Evolutionary conservation across 2,797 vertebrate species (phyloP), one percentile per base, ranked within the genome.

Genomic region (Limnodromus scolopaceus): DNA sequence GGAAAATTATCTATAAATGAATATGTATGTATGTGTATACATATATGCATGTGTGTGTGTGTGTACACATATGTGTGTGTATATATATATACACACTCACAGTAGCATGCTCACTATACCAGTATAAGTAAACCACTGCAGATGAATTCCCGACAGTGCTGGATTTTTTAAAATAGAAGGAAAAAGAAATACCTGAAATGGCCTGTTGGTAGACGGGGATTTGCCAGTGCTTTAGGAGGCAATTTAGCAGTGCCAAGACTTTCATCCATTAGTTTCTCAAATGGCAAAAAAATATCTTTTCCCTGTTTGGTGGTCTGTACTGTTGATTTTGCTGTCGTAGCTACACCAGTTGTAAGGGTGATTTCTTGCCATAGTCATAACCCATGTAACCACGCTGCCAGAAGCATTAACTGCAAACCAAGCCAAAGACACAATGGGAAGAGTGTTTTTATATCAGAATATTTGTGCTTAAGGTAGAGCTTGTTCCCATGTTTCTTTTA

Each of bases 1-100:
- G 30, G 16, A 8, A 43, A 46, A 5, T 1, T 1, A 14, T 1
- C 4, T 0, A 16, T 2, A 27, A 3, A 12, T 32, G 27, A 6
- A 49, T 28, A 11, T 46, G 20, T 46, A 20, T 46, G 11, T 43
- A 9, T 45, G 18, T 39, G 38, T 39, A 19, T n/a, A n/a, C n/a
- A n/a, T n/a, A n/a, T n/a, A n/a, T n/a, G n/a, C n/a, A 49, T 28
- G n/a, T n/a, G 39, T 41, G 5, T 28, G n/a, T n/a, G 39, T 41
- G 5, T 23, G 2, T 6, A 2, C 9, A 13, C 3, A 8, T 30
- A 17, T 10, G 16, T 9, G 19, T 2, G 7, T 8, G 7, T 16
- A 30, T 9, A 11, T 9, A 38, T 3, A 17, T 4, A 49, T 23
- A 22, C 24, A 3, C 41, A 43, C 41, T 43, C 10, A 17, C 23